These are phyloP conservation scores for Steinernema hermaphroditum DNA, from an alignment of 2,888 invertebrate species.

Conservation along the genomic window DNA sequence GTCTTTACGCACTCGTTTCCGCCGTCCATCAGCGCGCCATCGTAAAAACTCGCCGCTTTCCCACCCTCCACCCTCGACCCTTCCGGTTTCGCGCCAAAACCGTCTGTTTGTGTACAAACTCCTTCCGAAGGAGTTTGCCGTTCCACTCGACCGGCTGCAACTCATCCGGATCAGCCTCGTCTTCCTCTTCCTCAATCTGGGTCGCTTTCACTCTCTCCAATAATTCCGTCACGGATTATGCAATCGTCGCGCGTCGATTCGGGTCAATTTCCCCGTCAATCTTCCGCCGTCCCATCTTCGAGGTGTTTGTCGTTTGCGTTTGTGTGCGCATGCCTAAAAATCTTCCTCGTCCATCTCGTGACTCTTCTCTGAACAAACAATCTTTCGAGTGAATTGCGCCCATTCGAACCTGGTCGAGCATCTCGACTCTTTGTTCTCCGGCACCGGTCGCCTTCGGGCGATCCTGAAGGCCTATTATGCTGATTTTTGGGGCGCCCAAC, in stretches of 20 bases:
- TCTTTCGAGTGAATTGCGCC: background rate
- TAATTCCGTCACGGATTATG: slow-evolving; percentile 25
- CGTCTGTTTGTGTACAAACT: background rate
- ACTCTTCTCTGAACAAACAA: slow-evolving; percentile 29
- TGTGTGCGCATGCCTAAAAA: slow-evolving; percentile 29
- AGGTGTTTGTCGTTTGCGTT: slow-evolving; percentile 12
- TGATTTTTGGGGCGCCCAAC: no score
- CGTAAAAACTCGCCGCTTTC: slow-evolving; percentile 17
- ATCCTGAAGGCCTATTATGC: background rate
- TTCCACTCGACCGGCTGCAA: slow-evolving; percentile 26
- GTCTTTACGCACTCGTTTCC: slow-evolving; percentile 27
- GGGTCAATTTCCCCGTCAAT: slow-evolving; percentile 27
- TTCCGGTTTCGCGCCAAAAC: slow-evolving; percentile 24
- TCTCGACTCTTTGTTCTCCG: background rate
- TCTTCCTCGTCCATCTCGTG: background rate
- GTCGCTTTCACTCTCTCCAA: slow-evolving; percentile 25
- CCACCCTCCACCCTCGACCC: background rate
- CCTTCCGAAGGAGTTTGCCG: slow-evolving; percentile 2
- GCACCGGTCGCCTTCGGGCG: background rate
- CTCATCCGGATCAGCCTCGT: slow-evolving; percentile 3
- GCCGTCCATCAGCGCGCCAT: slow-evolving; percentile 15
- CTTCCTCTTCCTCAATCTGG: background rate
- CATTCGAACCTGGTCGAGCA: background rate
- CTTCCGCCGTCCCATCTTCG: no score
- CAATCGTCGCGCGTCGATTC: slow-evolving; percentile 29